phyloP scores from a whole-genome alignment of 2,797 vertebrate species.

The Odontamblyopus lacepedii region DNA sequence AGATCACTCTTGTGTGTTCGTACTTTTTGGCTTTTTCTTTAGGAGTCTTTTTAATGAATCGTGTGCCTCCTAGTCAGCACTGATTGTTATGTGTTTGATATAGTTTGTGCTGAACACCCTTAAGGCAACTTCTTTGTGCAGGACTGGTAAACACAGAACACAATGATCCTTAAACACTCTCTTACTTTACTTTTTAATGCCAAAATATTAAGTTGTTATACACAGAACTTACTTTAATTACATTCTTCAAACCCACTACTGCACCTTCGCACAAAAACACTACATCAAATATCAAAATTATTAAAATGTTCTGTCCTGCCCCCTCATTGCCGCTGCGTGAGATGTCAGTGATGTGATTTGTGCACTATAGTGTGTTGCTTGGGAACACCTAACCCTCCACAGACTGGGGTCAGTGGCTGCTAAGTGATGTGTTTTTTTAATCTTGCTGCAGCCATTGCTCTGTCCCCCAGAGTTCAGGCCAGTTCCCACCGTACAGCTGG shows the following conservation, averaged over 20 bases:
- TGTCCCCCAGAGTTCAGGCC: constrained; percentile 42
- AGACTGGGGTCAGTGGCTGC: constrained; percentile 43
- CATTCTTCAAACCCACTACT: no score
- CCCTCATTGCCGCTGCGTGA: constrained; percentile 14
- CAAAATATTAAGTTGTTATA: no score
- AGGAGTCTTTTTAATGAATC: background rate
- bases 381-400: constrained; percentile 44
- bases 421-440: constrained; percentile 27
- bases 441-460: constrained; percentile 21
- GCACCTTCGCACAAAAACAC: background rate
- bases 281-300: background rate
- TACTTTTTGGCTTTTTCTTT: background rate
- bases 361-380: constrained; percentile 46
- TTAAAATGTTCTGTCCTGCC: constrained; percentile 11
- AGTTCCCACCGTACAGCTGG: constrained; percentile 27
- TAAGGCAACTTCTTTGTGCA: background rate
- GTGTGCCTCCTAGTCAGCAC: background rate
- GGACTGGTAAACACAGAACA: background rate
- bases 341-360: constrained; percentile 18
- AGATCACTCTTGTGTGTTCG: background rate
- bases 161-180: background rate
- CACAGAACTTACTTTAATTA: no score
- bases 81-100: background rate
- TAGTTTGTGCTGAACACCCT: no score
- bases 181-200: no score